phyloP scores from a whole-genome alignment of 2,113 vertebrate species.

The Anhinga rufa region DNA sequence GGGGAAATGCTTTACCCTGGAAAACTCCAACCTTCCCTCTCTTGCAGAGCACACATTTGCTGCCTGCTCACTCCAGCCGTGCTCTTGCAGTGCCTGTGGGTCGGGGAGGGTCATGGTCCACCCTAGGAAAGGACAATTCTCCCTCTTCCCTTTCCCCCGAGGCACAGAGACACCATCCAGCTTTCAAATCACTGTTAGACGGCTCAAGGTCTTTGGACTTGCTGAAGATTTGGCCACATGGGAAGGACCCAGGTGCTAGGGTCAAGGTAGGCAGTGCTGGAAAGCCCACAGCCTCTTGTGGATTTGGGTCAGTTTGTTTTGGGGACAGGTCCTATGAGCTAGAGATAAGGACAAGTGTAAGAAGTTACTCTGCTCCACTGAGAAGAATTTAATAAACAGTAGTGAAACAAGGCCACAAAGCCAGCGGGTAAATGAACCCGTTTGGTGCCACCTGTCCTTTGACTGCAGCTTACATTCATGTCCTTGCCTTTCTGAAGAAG shows the following conservation, averaged over 20 bases:
- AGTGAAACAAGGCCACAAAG: not conserved
- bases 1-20: constrained; percentile 13
- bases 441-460: not conserved
- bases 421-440: not conserved
- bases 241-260: not conserved
- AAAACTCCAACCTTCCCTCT: not conserved
- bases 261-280: not conserved
- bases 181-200: rapidly evolving
- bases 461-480: not conserved
- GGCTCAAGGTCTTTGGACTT: not conserved
- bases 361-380: not conserved
- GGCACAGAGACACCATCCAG: no score
- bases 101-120: no score
- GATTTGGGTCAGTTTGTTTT: not conserved
- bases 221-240: rapidly evolving
- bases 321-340: not conserved
- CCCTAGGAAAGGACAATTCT: not conserved
- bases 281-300: not conserved
- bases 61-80: not conserved
- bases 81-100: rapidly evolving
- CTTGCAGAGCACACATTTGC: not conserved
- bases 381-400: not conserved
- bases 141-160: not conserved
- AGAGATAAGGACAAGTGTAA: not conserved
- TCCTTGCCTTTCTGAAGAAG: not conserved